Conservation (phyloP, 2,113 vertebrate species). For the Grantiella picta region DNA sequence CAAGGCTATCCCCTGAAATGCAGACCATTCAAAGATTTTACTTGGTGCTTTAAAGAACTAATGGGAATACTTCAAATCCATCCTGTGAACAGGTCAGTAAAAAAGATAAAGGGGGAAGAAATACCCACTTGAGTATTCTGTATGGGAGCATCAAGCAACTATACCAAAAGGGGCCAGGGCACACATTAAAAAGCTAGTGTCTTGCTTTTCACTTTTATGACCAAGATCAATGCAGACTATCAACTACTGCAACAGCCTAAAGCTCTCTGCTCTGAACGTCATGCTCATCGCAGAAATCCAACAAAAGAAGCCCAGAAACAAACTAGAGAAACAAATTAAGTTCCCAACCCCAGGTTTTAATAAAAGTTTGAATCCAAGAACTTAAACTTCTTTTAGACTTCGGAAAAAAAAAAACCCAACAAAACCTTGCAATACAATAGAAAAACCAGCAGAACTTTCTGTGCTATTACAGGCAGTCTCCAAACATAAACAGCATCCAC, state of each 20-base stretch:
- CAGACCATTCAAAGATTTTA: not conserved
- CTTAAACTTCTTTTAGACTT: not conserved
- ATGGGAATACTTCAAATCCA: not conserved
- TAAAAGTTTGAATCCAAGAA: not conserved
- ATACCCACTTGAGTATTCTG: not conserved
- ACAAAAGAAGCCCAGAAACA: not conserved
- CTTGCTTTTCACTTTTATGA: not conserved
- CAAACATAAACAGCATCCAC: not conserved
- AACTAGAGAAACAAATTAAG: not conserved
- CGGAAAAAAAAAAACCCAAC: not conserved
- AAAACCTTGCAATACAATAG: not conserved
- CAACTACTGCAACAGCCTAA: not conserved
- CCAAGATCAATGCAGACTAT: not conserved
- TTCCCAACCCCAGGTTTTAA: not conserved
- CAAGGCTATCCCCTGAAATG: not conserved
- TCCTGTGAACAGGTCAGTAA: not conserved
- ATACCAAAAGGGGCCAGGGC: not conserved
- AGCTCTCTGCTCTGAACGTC: not conserved
- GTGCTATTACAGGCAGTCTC: not conserved
- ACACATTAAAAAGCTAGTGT: not conserved
- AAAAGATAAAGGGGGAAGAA: not conserved
- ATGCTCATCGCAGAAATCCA: not conserved
- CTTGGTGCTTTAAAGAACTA: not conserved
- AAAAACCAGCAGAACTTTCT: not conserved
- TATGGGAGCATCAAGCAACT: not conserved